Conservation (phyloP, 2,797 vertebrate species). For the Spondyliosoma cantharus region DNA sequence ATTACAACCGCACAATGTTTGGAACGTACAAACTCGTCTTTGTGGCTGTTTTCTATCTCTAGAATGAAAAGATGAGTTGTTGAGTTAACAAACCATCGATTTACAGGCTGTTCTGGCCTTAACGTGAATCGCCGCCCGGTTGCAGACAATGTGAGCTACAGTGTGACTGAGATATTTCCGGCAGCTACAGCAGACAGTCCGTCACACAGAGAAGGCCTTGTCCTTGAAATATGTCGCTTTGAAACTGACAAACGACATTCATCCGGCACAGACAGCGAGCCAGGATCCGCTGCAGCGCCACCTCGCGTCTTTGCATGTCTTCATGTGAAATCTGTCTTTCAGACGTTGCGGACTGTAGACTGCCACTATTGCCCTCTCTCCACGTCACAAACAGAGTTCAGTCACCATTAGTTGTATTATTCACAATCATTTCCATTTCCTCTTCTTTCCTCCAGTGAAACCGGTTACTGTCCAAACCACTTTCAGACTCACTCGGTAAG, state of each 20-base stretch:
- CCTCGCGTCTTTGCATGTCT: neutral
- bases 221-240: neutral
- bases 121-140: neutral
- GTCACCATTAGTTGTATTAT: neutral
- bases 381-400: neutral
- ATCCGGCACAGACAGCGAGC: neutral
- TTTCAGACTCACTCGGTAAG: conserved; percentile 7
- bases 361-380: too few relatives aligned
- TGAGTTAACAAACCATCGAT: too few relatives aligned
- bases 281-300: neutral
- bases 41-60: too few relatives aligned
- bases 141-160: neutral
- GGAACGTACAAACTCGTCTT: too few relatives aligned
- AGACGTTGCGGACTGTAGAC: neutral
- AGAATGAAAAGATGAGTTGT: too few relatives aligned
- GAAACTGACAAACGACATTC: neutral
- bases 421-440: neutral
- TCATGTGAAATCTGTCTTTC: neutral
- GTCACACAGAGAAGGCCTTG: too few relatives aligned
- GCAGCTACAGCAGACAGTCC: neutral
- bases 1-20: too few relatives aligned
- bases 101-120: neutral
- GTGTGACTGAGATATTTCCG: neutral
- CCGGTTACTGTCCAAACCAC: conserved; percentile 34
- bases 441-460: conserved; percentile 8